Conservation (phyloP, 2,888 invertebrate species). For the Pemphredon lugubris region DNA sequence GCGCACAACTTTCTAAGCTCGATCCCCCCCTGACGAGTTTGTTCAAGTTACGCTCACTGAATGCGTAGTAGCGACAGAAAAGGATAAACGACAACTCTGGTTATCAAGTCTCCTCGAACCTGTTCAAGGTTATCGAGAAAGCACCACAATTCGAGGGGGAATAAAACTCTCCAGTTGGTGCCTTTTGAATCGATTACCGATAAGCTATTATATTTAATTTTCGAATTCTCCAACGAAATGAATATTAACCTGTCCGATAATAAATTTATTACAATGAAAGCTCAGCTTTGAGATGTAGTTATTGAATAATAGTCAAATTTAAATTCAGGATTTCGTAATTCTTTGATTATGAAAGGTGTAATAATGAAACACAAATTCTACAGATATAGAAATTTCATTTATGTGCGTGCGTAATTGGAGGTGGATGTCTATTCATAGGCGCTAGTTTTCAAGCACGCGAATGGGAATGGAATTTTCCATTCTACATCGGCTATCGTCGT, state of each 20-base stretch:
- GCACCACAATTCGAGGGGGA: neutral
- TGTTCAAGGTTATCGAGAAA: slow-evolving; percentile 24
- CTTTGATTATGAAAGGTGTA: too few relatives aligned
- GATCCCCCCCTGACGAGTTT: slow-evolving; percentile 63
- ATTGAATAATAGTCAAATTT: too few relatives aligned
- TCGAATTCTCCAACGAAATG: too few relatives aligned
- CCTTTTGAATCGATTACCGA: neutral
- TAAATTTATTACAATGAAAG: too few relatives aligned
- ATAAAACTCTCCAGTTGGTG: neutral
- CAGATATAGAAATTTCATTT: too few relatives aligned
- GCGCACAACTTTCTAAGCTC: slow-evolving; percentile 75
- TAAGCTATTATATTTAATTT: neutral
- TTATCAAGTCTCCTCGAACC: slow-evolving; percentile 26
- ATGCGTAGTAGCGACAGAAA: slow-evolving; percentile 25
- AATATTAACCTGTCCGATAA: too few relatives aligned
- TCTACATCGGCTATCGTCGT: slow-evolving; percentile 12
- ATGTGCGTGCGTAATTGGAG: too few relatives aligned
- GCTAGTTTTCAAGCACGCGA: too few relatives aligned
- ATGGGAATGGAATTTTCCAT: slow-evolving; percentile 14
- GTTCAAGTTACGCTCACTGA: slow-evolving; percentile 62
- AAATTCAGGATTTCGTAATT: too few relatives aligned
- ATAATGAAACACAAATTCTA: too few relatives aligned
- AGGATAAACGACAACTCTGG: slow-evolving; percentile 30
- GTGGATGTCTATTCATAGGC: too few relatives aligned
- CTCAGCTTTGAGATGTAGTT: too few relatives aligned